A percentile compares a stretch with the other conserved stretches of the same genome.
These are phyloP conservation scores for Chiroxiphia lanceolata DNA, from an alignment of 2,797 vertebrate species.

Conservation along the genomic window DNA sequence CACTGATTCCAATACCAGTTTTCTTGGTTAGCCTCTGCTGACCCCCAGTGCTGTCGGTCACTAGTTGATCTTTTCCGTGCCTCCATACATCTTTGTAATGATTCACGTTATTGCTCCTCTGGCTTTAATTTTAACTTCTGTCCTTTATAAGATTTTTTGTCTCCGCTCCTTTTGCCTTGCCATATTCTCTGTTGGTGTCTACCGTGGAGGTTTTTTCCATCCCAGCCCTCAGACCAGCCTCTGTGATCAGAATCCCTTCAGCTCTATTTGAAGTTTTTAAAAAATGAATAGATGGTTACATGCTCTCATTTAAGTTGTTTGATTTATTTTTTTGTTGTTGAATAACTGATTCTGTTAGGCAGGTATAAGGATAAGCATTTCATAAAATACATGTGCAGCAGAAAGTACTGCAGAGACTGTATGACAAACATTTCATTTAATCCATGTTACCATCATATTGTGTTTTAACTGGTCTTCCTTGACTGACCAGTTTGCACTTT, in stretches of 20 bases:
- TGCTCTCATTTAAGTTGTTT: not conserved
- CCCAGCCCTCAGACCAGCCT: not conserved
- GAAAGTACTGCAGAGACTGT: not conserved
- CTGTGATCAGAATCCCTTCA: not conserved
- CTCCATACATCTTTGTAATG: not conserved
- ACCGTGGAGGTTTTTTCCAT: not conserved
- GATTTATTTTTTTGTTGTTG: not conserved
- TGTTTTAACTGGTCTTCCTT: not conserved
- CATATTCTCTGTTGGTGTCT: not conserved
- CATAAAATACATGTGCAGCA: not conserved
- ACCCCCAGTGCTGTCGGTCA: not conserved
- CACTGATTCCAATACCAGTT: not conserved
- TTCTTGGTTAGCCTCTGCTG: not conserved
- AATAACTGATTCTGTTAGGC: not conserved
- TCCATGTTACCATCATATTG: not conserved
- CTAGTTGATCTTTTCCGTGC: not conserved
- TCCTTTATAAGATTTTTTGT: not conserved
- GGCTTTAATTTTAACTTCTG: not conserved
- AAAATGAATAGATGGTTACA: not conserved
- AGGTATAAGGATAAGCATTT: not conserved
- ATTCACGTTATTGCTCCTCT: not conserved
- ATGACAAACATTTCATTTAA: not conserved
- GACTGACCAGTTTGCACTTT: not conserved
- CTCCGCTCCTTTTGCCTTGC: not conserved
- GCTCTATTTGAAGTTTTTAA: not conserved